Evolutionary conservation across 2,888 invertebrate genomes (phyloP), one percentile per base, ranked within the genome.

Genomic region (Ecliptopera silaceata): DNA sequence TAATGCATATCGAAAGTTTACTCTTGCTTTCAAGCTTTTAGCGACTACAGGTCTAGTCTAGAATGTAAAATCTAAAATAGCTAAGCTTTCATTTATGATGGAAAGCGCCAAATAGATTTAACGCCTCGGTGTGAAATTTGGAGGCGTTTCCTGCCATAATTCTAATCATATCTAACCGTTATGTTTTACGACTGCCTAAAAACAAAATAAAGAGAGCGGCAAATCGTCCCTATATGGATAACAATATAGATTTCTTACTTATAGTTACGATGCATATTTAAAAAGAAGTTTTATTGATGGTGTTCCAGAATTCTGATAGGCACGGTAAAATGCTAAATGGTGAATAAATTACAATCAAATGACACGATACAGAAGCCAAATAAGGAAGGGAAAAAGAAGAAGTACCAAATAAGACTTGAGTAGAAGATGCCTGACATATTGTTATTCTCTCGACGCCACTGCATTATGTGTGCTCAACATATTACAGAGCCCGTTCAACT

Each of bases 81-180:
- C 17, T 44, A 22, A 45, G 38, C 17, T 49, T 46, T 32, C 38
- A 57, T 57, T 57, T 47, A 47, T 43, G 31, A 43, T 47, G 43
- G 56, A 57, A 57, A 51, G 56, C 38, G 13, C 20, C 22, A 38
- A 32, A 39, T 10, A 22, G 42, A 42, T 26, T 13, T 46, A 29
- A 12, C 31, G 42, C 41, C 4, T n/a, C 34, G 18, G 46, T 57
- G 47, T 57, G 51, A 57, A 57, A 57, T 57, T 47, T 52, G 47
- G 17, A 43, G 47, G 47, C 43, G 43, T 56, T 56, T 36, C 51
- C 51, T 47, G 51, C 31, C 51, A 47, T 47, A 47, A 42, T 36
- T 43, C 36, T 34, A 34, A 22, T 39, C 26, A 36, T 20, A 49
- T 38, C 41, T 39, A 17, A 17, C 26, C 18, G 32, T 39, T 49